phyloP scores from a whole-genome alignment of 2,888 invertebrate genomes.

The Tetragonisca angustula region DNA sequence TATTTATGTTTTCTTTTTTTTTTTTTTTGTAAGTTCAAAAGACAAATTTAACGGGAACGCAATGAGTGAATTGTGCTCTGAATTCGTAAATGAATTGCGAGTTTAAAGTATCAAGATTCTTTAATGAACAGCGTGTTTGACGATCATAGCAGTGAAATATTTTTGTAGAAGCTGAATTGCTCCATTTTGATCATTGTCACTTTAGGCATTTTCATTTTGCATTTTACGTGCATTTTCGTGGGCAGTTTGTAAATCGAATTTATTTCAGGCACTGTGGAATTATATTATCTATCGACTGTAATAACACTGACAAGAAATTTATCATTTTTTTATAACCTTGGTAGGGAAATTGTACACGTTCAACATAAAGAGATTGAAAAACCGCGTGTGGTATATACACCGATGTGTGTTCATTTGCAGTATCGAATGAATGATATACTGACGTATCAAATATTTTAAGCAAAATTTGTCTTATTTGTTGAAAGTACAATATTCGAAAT shows the following conservation, averaged over 20 bases:
- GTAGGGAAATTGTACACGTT: neutral
- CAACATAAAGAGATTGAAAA: constrained; percentile 14
- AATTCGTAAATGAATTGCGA: neutral
- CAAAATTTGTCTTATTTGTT: constrained; percentile 5
- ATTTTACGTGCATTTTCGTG: constrained; percentile 32
- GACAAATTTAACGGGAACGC: neutral
- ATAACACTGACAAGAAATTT: neutral
- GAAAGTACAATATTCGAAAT: neutral
- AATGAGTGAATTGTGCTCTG: neutral
- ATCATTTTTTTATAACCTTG: neutral
- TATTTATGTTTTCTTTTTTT: neutral
- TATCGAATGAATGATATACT: constrained; percentile 30
- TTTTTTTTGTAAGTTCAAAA: neutral
- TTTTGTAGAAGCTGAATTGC: constrained; percentile 30
- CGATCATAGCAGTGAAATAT: constrained; percentile 22
- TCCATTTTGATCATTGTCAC: neutral
- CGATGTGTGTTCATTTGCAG: constrained; percentile 57
- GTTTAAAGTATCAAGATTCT: constrained; percentile 34
- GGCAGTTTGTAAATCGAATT: neutral
- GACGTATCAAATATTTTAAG: neutral
- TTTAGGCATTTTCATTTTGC: constrained; percentile 1
- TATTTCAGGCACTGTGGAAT: constrained; percentile 32
- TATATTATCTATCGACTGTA: constrained; percentile 6
- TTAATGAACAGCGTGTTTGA: constrained; percentile 3
- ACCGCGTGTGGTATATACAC: constrained; percentile 23